These are phyloP conservation scores for Scrobipalpa atriplicella DNA, from an alignment of 2,888 invertebrate species.

Conservation along the genomic window DNA sequence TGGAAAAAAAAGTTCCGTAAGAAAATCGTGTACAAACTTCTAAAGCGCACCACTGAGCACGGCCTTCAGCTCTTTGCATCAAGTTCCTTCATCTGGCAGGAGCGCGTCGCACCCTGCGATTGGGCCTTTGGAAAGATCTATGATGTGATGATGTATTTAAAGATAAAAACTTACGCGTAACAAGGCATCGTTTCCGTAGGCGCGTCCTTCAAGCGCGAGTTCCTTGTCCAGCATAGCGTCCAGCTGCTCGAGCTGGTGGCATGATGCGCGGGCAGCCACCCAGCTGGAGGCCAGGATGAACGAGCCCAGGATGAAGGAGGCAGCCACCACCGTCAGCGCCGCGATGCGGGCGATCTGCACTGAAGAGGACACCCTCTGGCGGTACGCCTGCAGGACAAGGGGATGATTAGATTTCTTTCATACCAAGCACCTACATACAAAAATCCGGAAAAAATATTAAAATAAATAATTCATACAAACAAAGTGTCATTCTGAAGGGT, in stretches of 20 bases:
- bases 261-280: slow-evolving; percentile 91
- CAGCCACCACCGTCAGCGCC: slow-evolving; percentile 90
- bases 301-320: slow-evolving; percentile 90
- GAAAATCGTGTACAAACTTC: no score
- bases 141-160: neutral
- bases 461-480: no score
- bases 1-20: no score
- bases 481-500: no score
- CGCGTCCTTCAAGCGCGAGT: slow-evolving; percentile 85
- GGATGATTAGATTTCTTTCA: no score
- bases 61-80: no score
- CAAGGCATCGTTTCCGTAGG: slow-evolving; percentile 84
- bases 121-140: no score
- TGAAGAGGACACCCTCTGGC: slow-evolving; percentile 86
- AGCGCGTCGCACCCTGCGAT: no score
- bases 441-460: no score
- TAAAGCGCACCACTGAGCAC: no score
- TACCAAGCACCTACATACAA: no score
- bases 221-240: slow-evolving; percentile 87
- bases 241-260: slow-evolving; percentile 88
- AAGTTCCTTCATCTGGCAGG: no score
- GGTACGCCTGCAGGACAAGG: slow-evolving; percentile 87
- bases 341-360: slow-evolving; percentile 94
- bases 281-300: slow-evolving; percentile 93
- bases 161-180: slow-evolving; percentile 83